phyloP scores from a whole-genome alignment of 2,797 vertebrate genomes.

The Triplophysa bombifrons region DNA sequence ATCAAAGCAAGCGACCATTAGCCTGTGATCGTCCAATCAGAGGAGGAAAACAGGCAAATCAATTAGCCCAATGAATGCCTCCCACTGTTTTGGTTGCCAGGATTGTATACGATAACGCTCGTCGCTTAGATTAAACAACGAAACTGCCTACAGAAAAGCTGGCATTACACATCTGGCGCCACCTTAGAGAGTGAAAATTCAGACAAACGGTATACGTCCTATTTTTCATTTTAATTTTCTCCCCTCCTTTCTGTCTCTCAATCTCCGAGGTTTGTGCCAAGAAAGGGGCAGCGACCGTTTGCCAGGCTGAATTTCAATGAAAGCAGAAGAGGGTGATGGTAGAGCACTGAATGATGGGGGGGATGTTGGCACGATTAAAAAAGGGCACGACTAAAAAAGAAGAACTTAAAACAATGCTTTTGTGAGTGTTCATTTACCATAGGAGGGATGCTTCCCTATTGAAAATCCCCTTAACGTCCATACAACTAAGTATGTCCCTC shows the following conservation, averaged over 20 bases:
- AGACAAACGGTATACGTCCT: slow-evolving; percentile 71
- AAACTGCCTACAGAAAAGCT: slow-evolving; percentile 73
- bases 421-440: slow-evolving; percentile 38
- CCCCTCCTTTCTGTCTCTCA: slow-evolving; percentile 61
- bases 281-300: slow-evolving; percentile 78
- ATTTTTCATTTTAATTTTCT: slow-evolving; percentile 62
- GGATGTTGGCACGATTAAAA: slow-evolving; percentile 70
- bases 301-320: slow-evolving; percentile 83
- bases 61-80: slow-evolving; percentile 57
- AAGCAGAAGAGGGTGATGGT: slow-evolving; percentile 67
- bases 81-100: slow-evolving; percentile 52
- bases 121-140: slow-evolving; percentile 62
- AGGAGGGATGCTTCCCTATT: slow-evolving; percentile 38
- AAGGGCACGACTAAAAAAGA: slow-evolving; percentile 67
- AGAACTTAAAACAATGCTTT: slow-evolving; percentile 52
- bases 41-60: slow-evolving; percentile 65
- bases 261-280: slow-evolving; percentile 75
- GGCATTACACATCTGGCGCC: slow-evolving; percentile 72
- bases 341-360: slow-evolving; percentile 55
- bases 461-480: slow-evolving; percentile 45
- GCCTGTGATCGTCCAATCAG: slow-evolving; percentile 56
- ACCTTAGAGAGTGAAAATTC: slow-evolving; percentile 69
- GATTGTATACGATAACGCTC: slow-evolving; percentile 62
- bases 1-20: slow-evolving; percentile 50
- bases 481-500: slow-evolving; percentile 17